Evolutionary conservation across 2,888 invertebrate species (phyloP), one percentile per base, ranked within the genome.

Genomic region (Orthonevra nobilis): DNA sequence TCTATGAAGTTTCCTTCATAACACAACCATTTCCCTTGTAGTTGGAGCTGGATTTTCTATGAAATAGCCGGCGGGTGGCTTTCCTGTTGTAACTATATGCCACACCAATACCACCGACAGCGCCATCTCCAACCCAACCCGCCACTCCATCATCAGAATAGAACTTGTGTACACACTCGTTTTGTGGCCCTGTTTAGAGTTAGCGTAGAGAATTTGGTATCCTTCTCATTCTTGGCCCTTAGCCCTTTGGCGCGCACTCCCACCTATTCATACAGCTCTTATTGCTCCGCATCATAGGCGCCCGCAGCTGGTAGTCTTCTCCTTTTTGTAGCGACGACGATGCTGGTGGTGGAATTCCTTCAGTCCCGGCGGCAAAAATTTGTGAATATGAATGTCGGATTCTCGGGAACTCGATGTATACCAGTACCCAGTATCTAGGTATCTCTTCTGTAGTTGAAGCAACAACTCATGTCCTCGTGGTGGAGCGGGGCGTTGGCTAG

Each of bases 311-410:
- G n/a, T 48, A 14, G 1, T 23, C 26, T 5, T 19, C 15, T 56
- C 34, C 9, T 50, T 60, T 46, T 32, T 40, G 30, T 40, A 46
- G 54, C 48, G 44, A 15, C 54, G 36, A 48, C 48, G n/a, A n/a
- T n/a, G 64, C 72, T 36, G 1, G 48, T 56, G 63, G 46, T 61
- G 44, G 26, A 28, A 63, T 61, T 60, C 44, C 61, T 54, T 56
- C 12, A 9, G 54, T 5, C 30, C 52, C 32, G 42, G 10, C 20
- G 73, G 81, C 66, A 9, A 50, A 48, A 64, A 34, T 61, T 75
- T 72, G 74, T 75, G 81, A 81, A 81, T 77, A 77, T 74, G 81
- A 81, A 73, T 75, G 64, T 61, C 72, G 66, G 81, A 69, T 79
- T 63, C 72, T n/a, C n/a, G n/a, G 63, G 50, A 48, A 56, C 58